phyloP scores from a whole-genome alignment of 2,797 vertebrate species.

The Poeciliopsis gracilis region DNA sequence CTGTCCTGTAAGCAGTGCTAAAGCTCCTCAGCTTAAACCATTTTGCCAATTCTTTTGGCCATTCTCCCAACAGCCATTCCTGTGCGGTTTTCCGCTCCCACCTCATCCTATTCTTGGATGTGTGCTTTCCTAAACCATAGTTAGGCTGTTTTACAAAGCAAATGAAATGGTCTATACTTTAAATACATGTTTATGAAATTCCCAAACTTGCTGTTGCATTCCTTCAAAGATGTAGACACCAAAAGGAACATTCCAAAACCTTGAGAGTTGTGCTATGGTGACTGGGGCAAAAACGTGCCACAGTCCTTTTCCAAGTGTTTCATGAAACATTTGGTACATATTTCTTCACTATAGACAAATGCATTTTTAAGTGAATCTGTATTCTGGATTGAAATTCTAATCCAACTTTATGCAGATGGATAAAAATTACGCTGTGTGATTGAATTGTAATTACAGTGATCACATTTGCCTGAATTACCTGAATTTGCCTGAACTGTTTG shows the following conservation, averaged over 20 bases:
- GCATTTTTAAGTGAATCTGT: background rate
- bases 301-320: background rate
- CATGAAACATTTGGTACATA: background rate
- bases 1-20: slow-evolving; percentile 24
- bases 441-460: background rate
- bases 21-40: slow-evolving; percentile 18
- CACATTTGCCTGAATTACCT: background rate
- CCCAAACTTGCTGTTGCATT: slow-evolving; percentile 71
- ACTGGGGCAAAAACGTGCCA: background rate
- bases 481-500: background rate
- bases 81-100: slow-evolving; percentile 66
- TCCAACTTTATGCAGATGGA: background rate
- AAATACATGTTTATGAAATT: slow-evolving; percentile 80
- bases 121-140: slow-evolving; percentile 66
- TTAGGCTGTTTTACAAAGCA: slow-evolving; percentile 73
- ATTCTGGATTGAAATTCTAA: background rate
- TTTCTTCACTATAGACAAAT: background rate
- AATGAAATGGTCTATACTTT: slow-evolving; percentile 70
- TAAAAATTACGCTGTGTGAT: background rate
- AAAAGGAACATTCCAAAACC: slow-evolving; percentile 59
- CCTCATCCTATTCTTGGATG: slow-evolving; percentile 75
- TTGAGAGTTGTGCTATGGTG: slow-evolving; percentile 22
- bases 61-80: slow-evolving; percentile 47
- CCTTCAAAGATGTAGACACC: slow-evolving; percentile 52
- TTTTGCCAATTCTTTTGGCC: slow-evolving; percentile 38